Conservation (phyloP, 2,113 vertebrate species). For the pig (Sus scrofa) region DNA sequence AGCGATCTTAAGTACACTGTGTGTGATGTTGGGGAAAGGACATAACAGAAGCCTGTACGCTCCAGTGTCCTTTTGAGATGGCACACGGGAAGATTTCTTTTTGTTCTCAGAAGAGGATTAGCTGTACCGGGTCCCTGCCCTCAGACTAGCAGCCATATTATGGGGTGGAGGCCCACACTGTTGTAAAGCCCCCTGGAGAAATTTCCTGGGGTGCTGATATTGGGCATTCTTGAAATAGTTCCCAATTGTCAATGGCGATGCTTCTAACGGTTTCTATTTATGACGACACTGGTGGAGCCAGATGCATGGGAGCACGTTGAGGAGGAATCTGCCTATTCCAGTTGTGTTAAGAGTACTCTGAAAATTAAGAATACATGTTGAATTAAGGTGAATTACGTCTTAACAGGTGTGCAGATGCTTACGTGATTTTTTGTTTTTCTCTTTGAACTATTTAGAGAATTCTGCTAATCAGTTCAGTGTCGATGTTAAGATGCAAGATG, state of each 20-base stretch:
- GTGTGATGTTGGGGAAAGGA: not conserved
- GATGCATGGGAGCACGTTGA: not conserved
- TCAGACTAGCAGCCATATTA: not conserved
- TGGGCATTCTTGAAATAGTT: not conserved
- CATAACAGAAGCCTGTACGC: not conserved
- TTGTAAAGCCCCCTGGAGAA: not conserved
- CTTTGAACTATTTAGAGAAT: not conserved
- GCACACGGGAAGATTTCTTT: not conserved
- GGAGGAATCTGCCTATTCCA: not conserved
- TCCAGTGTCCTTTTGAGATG: not conserved
- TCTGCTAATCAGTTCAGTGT: not conserved
- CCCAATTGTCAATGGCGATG: not conserved
- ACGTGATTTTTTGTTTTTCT: not conserved
- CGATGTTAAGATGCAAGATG: not conserved
- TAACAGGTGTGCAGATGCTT: not conserved
- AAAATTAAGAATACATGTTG: slow-evolving; percentile 14
- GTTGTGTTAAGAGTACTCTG: slow-evolving; percentile 13
- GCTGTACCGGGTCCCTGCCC: not conserved
- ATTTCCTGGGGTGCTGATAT: not conserved
- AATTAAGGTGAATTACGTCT: not conserved
- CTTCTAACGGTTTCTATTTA: not conserved
- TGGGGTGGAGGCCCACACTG: not conserved
- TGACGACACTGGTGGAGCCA: not conserved
- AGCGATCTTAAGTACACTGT: not conserved
- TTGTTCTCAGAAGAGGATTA: not conserved